These are phyloP conservation scores for Microplitis manilae DNA, from an alignment of 2,888 invertebrate genomes.

Conservation along the genomic window DNA sequence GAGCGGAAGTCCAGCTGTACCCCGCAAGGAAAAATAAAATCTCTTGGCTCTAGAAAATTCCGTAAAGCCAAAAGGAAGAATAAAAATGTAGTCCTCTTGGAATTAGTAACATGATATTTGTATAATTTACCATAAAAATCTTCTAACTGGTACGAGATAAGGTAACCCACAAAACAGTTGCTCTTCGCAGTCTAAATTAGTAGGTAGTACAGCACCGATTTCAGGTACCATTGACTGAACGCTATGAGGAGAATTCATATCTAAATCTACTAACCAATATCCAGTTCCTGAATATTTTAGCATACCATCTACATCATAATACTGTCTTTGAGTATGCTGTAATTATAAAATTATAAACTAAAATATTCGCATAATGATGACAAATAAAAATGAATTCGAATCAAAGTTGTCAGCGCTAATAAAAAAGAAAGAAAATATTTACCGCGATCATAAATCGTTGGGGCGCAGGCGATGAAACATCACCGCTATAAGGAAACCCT, in stretches of 20 bases:
- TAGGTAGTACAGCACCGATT: constrained; percentile 71
- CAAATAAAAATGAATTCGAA: too few species aligned
- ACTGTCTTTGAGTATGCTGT: constrained; percentile 78
- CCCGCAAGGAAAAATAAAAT: too few species aligned
- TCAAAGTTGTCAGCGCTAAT: too few species aligned
- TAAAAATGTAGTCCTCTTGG: too few species aligned
- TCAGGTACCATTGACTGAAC: constrained; percentile 75
- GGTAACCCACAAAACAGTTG: constrained; percentile 86
- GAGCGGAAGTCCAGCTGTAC: too few species aligned
- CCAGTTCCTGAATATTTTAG: constrained; percentile 73
- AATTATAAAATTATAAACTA: constrained; percentile 43
- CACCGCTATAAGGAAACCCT: constrained; percentile 83
- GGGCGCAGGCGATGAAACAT: constrained; percentile 77
- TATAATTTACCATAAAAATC: constrained; percentile 75
- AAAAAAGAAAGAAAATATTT: constrained; percentile 51
- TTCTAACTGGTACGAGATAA: constrained; percentile 83
- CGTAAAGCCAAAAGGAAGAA: too few species aligned
- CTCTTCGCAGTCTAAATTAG: constrained; percentile 75
- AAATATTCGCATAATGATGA: too few species aligned
- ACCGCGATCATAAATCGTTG: constrained; percentile 85
- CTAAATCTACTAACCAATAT: constrained; percentile 84
- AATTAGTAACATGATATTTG: too few species aligned
- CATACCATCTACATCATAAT: constrained; percentile 73
- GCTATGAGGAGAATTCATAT: constrained; percentile 80
- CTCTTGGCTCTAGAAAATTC: too few species aligned